Evolutionary conservation across 2,797 vertebrate genomes (phyloP).

Genomic region (Labroides dimidiatus): DNA sequence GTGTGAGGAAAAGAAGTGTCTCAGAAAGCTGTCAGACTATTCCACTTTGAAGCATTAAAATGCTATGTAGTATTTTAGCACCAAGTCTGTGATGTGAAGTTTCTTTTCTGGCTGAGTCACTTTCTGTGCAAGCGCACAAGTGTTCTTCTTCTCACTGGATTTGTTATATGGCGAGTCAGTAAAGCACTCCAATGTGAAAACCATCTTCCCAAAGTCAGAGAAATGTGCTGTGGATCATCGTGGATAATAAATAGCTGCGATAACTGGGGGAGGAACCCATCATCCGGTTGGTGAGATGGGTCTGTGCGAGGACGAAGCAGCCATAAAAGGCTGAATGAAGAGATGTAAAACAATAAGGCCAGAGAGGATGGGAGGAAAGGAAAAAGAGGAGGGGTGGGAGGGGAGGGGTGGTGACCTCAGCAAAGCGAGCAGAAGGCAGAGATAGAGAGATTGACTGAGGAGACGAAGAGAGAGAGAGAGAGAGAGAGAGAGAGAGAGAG

Average conservation of each 20-base stretch:
- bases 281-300: constrained; percentile 71
- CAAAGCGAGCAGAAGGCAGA: constrained; percentile 31
- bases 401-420: constrained; percentile 49
- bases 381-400: neutral
- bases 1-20: constrained; percentile 21
- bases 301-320: constrained; percentile 78
- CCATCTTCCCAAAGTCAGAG: constrained; percentile 81
- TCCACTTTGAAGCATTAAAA: constrained; percentile 58
- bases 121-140: constrained; percentile 7
- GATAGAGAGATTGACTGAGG: constrained; percentile 52
- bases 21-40: constrained; percentile 53
- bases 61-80: constrained; percentile 56
- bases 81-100: constrained; percentile 52
- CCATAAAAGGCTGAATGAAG: constrained; percentile 82
- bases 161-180: constrained; percentile 66
- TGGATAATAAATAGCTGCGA: constrained; percentile 79
- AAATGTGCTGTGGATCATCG: constrained; percentile 74
- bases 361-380: constrained; percentile 61
- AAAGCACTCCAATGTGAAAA: constrained; percentile 79
- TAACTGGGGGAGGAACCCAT: constrained; percentile 81
- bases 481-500: constrained; percentile 65
- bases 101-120: constrained; percentile 51
- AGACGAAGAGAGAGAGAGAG: constrained; percentile 13
- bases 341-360: constrained; percentile 83
- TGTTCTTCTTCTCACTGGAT: constrained; percentile 35